Evolutionary conservation across 2,888 invertebrate species (phyloP), one percentile per base, ranked within the genome.

Genomic region (Spodoptera picta): DNA sequence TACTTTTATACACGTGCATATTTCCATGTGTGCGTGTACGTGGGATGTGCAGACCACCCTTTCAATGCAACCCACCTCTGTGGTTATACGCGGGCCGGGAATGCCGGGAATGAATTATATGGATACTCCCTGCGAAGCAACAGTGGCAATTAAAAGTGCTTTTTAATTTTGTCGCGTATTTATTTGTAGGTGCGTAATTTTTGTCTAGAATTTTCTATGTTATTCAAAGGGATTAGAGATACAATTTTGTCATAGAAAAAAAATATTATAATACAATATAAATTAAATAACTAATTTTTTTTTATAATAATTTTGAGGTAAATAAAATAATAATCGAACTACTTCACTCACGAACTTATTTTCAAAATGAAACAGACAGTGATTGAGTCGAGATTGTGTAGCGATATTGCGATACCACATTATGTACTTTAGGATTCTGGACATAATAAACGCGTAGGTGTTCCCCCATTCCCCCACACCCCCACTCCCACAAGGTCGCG

Each of bases 351-450:
- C 27, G n/a, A 55, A 23, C 63, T 45, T 24, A 56, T 45, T 53
- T 56, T 46, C 65, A 56, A 72, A 77, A 77, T 68, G 36, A 79
- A 69, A 60, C 51, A 19, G 24, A 55, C 55, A 46, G 52, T 72
- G 64, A 76, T 79, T 69, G 60, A 63, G 69, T 56, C 45, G 44
- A 54, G 60, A 54, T 69, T 65, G 57, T 49, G 69, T 63, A 64
- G 63, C 67, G 50, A 66, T 49, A 71, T 63, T 65, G 63, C 67
- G 50, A 66, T 80, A 73, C 68, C 63, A 65, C 50, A 65, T 64
- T 79, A 78, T 69, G 66, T 79, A 72, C 67, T 72, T 71, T 79
- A 66, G 71, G 65, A 81, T 74, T 77, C 69, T 79, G 80, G 75
- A 65, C 75, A 62, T 66, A 72, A 69, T 66, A 75, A 63, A 56